A percentile compares a stretch with the other conserved stretches of the same genome.
Evolutionary conservation across 2,888 invertebrate species (phyloP).

Genomic region (Bimastos eiseni): DNA sequence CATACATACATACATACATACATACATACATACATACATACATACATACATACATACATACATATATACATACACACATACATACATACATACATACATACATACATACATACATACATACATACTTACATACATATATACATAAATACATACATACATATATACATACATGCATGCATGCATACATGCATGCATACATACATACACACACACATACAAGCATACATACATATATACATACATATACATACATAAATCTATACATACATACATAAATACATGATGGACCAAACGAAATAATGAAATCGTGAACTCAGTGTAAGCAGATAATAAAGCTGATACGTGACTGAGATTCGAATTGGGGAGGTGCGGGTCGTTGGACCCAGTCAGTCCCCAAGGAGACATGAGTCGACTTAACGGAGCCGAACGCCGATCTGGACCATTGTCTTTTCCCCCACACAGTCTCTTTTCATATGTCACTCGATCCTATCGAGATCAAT

Average conservation of each 20-base stretch:
- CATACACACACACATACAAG: no score
- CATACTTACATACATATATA: background rate
- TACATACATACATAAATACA: no score
- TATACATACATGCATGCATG: background rate
- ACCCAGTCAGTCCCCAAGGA: background rate
- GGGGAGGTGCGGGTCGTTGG: background rate
- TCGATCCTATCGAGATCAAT: background rate
- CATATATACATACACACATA: background rate
- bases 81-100: background rate
- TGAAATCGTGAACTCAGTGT: background rate
- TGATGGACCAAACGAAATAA: background rate
- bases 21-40: background rate
- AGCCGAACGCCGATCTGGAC: background rate
- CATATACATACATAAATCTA: no score
- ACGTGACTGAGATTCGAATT: background rate
- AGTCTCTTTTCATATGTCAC: background rate
- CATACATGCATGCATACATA: no score
- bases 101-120: background rate
- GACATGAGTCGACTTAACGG: background rate
- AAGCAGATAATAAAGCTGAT: background rate
- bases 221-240: no score
- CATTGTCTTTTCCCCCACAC: background rate
- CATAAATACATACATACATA: background rate
- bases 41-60: background rate
- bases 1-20: background rate